phyloP scores from a whole-genome alignment of 2,797 vertebrate species.

The Crypturellus tataupa region DNA sequence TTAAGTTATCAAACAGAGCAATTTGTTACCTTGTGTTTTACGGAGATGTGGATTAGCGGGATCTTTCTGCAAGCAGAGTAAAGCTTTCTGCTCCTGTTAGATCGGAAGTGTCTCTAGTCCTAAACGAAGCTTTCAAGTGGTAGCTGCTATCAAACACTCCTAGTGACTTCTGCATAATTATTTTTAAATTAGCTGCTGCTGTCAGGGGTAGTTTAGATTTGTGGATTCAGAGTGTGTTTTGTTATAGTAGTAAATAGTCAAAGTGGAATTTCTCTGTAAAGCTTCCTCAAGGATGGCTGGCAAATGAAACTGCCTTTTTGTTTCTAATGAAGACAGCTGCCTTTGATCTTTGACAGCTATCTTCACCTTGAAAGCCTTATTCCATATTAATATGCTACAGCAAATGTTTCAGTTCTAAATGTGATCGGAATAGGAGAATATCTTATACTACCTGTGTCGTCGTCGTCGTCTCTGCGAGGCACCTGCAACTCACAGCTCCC shows the following conservation, averaged over 20 bases:
- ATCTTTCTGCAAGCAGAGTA: neutral
- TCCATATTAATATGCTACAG: neutral
- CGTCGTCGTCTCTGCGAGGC: neutral
- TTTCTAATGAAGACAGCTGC: neutral
- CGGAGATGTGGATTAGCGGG: neutral
- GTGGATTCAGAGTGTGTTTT: neutral
- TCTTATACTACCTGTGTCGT: neutral
- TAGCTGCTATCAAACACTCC: neutral
- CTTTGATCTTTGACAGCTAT: constrained; percentile 27
- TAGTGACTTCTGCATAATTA: neutral
- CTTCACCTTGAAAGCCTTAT: neutral
- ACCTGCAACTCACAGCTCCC: neutral
- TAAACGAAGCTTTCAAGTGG: neutral
- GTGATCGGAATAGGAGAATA: neutral
- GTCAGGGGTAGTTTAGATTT: neutral
- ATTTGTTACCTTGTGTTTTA: neutral
- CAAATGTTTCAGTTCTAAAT: neutral
- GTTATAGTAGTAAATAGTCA: neutral
- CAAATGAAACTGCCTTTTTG: neutral
- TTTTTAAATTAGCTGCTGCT: constrained; percentile 26
- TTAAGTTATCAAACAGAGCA: neutral
- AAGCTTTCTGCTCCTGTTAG: neutral
- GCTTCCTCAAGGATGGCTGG: neutral
- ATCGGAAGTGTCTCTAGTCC: neutral
- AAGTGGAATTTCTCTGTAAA: neutral